Conservation (phyloP, 1,140 invertebrate genomes). For the fruit fly (Drosophila melanogaster) region DNA sequence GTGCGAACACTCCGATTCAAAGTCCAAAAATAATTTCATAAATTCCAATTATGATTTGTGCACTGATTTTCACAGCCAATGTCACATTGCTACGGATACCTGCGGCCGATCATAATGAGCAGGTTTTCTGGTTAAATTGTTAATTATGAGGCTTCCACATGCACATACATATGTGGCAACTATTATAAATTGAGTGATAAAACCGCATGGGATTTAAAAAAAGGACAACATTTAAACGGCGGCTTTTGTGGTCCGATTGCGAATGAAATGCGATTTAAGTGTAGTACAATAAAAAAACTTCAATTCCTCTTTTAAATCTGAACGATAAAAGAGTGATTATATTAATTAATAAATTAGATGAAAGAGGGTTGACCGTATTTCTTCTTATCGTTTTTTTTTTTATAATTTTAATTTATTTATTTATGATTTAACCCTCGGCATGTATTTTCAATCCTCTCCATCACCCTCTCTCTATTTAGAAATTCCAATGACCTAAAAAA, state of each 20-base stretch:
- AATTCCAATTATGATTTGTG: conserved; percentile 41
- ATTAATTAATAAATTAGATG: too few relatives aligned
- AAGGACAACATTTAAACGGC: conserved; percentile 23
- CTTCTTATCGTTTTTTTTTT: neutral
- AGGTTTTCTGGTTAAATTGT: conserved; percentile 33
- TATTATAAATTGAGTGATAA: conserved; percentile 57
- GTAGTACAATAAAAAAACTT: neutral
- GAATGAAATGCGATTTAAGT: conserved; percentile 4
- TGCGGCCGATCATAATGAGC: conserved; percentile 7
- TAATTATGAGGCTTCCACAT: conserved; percentile 43
- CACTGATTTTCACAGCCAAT: conserved; percentile 23
- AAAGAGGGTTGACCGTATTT: too few relatives aligned
- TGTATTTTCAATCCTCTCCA: neutral
- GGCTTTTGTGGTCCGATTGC: conserved; percentile 11
- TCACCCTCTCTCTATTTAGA: neutral
- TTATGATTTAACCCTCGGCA: conserved; percentile 1
- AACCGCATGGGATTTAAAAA: conserved; percentile 41
- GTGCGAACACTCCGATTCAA: neutral
- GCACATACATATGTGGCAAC: conserved; percentile 4
- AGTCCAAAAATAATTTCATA: conserved; percentile 13
- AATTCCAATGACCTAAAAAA: neutral
- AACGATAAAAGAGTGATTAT: too few relatives aligned
- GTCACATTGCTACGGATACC: conserved; percentile 8
- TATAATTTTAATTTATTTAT: neutral
- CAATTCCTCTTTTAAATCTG: too few relatives aligned